These are phyloP conservation scores for Bos indicus DNA, from an alignment of 2,113 vertebrate species.

Conservation along the genomic window DNA sequence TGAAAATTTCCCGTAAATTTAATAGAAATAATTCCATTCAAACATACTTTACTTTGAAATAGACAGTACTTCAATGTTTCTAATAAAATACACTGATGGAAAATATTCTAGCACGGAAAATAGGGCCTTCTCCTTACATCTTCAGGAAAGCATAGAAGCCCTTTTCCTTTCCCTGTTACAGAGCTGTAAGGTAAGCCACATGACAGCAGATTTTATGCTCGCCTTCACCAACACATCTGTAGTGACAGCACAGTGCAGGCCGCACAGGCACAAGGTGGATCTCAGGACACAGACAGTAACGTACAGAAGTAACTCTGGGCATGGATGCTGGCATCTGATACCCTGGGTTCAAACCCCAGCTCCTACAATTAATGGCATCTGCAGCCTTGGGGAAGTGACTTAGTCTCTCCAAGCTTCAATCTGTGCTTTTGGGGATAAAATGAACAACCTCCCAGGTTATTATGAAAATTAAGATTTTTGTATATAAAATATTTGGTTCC, in stretches of 20 bases:
- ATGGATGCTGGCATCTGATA: background rate
- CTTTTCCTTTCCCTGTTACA: background rate
- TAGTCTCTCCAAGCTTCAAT: background rate
- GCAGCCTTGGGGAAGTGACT: background rate
- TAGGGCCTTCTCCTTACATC: background rate
- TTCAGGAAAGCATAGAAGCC: background rate
- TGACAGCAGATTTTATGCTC: background rate
- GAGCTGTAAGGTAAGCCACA: background rate
- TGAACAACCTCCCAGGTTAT: background rate
- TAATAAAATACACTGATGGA: background rate
- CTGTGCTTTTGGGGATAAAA: background rate
- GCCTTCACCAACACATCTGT: background rate
- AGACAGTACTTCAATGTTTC: background rate
- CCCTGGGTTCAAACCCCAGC: background rate
- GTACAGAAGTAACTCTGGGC: background rate
- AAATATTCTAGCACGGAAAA: background rate
- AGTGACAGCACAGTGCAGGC: background rate
- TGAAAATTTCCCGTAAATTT: background rate
- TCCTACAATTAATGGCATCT: background rate
- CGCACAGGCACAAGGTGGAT: background rate
- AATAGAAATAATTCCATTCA: background rate
- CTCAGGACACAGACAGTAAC: background rate
- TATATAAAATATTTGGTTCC: background rate
- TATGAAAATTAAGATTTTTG: slow-evolving; percentile 31
- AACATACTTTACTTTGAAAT: background rate